Conservation (phyloP, 2,888 invertebrate species). For the Hydraecia micacea region DNA sequence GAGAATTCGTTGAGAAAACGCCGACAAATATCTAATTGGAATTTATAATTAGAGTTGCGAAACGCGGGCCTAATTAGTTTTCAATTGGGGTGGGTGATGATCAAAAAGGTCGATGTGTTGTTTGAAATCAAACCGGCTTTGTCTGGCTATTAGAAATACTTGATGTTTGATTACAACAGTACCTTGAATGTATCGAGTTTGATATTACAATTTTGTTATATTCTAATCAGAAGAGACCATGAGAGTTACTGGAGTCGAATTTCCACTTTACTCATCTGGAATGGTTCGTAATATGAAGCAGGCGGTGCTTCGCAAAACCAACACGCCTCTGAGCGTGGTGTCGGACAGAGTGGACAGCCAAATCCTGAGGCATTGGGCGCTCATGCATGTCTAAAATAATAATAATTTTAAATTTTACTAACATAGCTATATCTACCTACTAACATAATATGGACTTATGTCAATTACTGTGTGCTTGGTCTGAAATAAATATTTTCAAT, state of each 20-base stretch:
- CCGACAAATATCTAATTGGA: slow-evolving; percentile 88
- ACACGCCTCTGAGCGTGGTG: too few relatives aligned
- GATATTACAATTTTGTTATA: neutral
- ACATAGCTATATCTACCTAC: too few relatives aligned
- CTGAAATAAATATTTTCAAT: too few relatives aligned
- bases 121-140: slow-evolving; percentile 63
- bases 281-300: neutral
- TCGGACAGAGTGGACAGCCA: too few relatives aligned
- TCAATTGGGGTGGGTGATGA: slow-evolving; percentile 73
- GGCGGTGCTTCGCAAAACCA: too few relatives aligned
- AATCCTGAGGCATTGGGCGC: too few relatives aligned
- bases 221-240: neutral
- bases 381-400: too few relatives aligned
- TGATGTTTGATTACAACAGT: slow-evolving; percentile 43
- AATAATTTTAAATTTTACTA: too few relatives aligned
- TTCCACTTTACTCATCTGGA: neutral
- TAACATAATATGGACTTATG: too few relatives aligned
- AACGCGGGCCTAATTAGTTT: slow-evolving; percentile 84
- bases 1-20: slow-evolving; percentile 80
- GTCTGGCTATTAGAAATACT: slow-evolving; percentile 51
- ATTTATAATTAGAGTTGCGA: slow-evolving; percentile 87
- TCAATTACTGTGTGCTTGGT: too few relatives aligned
- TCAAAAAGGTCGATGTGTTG: slow-evolving; percentile 69
- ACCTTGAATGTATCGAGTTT: slow-evolving; percentile 12
- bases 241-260: neutral